Conservation (phyloP, 2,113 vertebrate species). For the Podarcis raffonei region DNA sequence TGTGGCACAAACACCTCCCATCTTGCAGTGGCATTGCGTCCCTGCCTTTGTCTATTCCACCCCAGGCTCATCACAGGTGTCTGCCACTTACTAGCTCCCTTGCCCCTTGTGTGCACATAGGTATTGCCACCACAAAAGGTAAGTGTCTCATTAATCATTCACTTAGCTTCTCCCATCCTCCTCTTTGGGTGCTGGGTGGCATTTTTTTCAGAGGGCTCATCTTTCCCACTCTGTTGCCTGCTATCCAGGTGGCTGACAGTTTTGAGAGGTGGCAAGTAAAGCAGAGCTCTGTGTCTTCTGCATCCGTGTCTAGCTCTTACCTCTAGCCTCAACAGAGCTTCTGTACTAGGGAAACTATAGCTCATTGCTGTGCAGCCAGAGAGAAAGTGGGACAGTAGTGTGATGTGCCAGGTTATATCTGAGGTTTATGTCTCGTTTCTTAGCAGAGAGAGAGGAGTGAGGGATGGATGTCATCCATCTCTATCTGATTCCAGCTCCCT, state of each 20-base stretch:
- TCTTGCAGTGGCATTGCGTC: background rate
- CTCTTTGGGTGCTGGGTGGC: background rate
- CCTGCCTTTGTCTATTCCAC: background rate
- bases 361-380: background rate
- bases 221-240: background rate
- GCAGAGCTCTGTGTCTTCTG: background rate
- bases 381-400: background rate
- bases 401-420: background rate
- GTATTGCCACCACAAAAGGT: background rate
- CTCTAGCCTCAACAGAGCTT: background rate
- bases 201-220: background rate
- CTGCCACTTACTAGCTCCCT: background rate
- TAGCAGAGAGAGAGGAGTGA: background rate
- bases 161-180: background rate
- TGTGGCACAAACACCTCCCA: background rate
- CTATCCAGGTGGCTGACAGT: background rate
- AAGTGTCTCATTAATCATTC: background rate
- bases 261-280: background rate
- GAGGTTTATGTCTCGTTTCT: background rate
- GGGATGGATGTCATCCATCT: background rate
- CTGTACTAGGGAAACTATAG: background rate
- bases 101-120: background rate
- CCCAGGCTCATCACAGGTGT: background rate
- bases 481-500: background rate
- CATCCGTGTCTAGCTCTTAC: background rate